Base-by-base conservation (phyloP, 2,113 vertebrate genomes). In the Paralichthys olivaceus region DNA sequence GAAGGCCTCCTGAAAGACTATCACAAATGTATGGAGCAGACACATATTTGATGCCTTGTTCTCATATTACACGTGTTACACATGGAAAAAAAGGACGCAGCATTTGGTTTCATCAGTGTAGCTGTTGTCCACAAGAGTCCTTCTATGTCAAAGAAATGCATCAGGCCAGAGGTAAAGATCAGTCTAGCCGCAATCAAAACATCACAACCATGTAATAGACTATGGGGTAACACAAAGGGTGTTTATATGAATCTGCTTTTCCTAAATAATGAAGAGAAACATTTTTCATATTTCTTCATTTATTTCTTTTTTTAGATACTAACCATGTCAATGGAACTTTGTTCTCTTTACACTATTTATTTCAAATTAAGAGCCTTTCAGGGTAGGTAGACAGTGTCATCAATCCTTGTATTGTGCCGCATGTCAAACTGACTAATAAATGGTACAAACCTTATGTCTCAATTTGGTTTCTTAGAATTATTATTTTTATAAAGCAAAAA, bases 391-490 rank as follows among this genome's bases (percentile, higher is more conserved):
- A 77, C 67, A 14, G 62, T 61, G 71, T 74, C 79, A 57, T 47
- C 59, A 61, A 77, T 80, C 56, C 25, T 73, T 80, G 80, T 78
- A 65, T 65, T 69, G 82, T 84, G 75, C 59, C 72, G 0, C 60
- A 20, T 69, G 69, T 89, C 72, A 54, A 32, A 69, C 55, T 63
- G 65, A 85, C 83, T 77, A 90, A 92, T 91, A 91, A 91, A 90
- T 67, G 72, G 53, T 80, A 65, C 72, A 80, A 45, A 22, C 2
- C 23, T 29, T 14, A 20, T 7, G 14, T 1, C 17, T 23, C 34
- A 58, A 14, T 66, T 6, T 0, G 12, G 37, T 29, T 43, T 37
- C 63, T 13, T 17, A 0, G n/a, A 15, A 28, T 15, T 1, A 22
- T 11, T 20, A 12, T 17, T 45, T 51, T 2, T 40, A 43, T 3